phyloP scores from a whole-genome alignment of 2,888 invertebrate genomes.

The Acleris sparsana region DNA sequence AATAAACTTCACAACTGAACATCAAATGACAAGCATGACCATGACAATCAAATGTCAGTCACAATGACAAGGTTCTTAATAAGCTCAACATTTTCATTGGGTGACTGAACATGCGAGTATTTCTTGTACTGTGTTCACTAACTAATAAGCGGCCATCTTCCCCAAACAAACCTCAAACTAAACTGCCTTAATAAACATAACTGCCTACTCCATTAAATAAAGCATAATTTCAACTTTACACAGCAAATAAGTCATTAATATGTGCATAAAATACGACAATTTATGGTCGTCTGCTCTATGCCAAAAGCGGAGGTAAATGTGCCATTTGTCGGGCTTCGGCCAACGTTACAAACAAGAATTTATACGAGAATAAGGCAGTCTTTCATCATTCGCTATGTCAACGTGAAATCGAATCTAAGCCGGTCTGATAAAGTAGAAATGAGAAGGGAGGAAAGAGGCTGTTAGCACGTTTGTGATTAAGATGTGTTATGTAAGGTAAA shows the following conservation, averaged over 20 bases:
- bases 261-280: slow-evolving; percentile 36
- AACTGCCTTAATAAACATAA: neutral
- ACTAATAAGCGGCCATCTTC: neutral
- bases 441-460: slow-evolving; percentile 14
- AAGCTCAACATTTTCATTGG: no score
- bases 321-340: slow-evolving; percentile 39
- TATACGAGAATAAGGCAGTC: slow-evolving; percentile 31
- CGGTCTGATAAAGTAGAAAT: slow-evolving; percentile 14
- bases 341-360: slow-evolving; percentile 39
- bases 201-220: neutral
- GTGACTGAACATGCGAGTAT: no score
- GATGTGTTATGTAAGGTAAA: slow-evolving; percentile 14
- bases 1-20: no score
- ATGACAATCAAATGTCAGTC: no score
- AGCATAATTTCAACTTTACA: slow-evolving; percentile 1
- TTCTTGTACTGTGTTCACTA: no score
- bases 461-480: slow-evolving; percentile 23
- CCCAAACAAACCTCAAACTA: neutral
- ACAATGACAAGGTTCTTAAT: no score
- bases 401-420: slow-evolving; percentile 22
- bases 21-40: no score
- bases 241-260: slow-evolving; percentile 28
- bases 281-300: slow-evolving; percentile 27
- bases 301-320: slow-evolving; percentile 38
- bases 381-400: slow-evolving; percentile 24